Evolutionary conservation across 2,888 invertebrate genomes (phyloP), one percentile per base, ranked within the genome.

Genomic region (Iphiclides podalirius): DNA sequence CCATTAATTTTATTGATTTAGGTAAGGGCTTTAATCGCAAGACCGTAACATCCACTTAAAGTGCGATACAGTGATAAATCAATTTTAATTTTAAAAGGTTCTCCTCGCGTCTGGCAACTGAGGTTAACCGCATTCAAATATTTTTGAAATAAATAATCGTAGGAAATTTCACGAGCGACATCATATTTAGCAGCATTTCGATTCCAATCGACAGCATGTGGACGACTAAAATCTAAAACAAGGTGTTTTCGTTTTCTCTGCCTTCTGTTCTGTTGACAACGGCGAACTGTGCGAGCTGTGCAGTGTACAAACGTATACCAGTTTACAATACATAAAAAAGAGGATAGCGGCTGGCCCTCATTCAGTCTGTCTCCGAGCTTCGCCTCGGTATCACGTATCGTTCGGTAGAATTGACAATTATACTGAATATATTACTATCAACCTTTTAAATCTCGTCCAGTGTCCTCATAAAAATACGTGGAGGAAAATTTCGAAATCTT

Each of bases 281-380:
- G 67, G 58, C 41, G 46, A 52, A 1, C 4, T 9, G 46, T 15
- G 37, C 17, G 42, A 15, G 42, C 35, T 67, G 70, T 68, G n/a
- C n/a, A n/a, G n/a, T n/a, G n/a, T n/a, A n/a, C n/a, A n/a, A n/a
- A 61, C 73, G 72, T 71, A 73, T 77, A 81, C 84, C 79, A 79
- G 83, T 83, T 81, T 77, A 73, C 75, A 72, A 71, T 68, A 79
- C 82, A 82, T 86, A 85, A 85, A 49, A 49, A 81, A 82, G 83
- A 77, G 82, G 79, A 80, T 84, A 75, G 75, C 79, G 71, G 67
- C 69, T 72, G 77, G 75, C 71, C 71, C 75, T 74, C 79, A 71
- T 70, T 76, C 78, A 82, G 86, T 85, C 72, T 59, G 72, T 61
- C 67, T 67, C 64, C 48, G 75, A 68, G 64, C 63, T 68, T 68